A percentile compares a stretch with the other conserved stretches of the same genome.
Conservation (phyloP, 2,888 invertebrate species). For the Branchellion lobata region DNA sequence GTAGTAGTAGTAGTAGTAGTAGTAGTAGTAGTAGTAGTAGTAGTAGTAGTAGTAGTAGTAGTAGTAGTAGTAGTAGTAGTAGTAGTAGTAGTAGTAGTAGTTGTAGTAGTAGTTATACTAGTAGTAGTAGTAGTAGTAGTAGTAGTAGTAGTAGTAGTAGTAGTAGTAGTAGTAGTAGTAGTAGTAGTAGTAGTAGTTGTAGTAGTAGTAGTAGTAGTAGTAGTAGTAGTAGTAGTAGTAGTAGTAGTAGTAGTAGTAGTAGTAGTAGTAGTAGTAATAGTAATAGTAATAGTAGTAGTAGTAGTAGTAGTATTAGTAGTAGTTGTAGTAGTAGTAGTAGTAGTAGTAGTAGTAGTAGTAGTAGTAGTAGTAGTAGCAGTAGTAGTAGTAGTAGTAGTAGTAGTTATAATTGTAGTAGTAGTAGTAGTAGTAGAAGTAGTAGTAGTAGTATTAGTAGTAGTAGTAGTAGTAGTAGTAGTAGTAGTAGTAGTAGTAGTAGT, state of each 20-base stretch:
- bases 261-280: constrained; percentile 32
- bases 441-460: too few species aligned
- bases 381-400: constrained; percentile 12
- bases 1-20: too few species aligned
- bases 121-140: too few species aligned
- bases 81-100: constrained; percentile 34
- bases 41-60: too few species aligned
- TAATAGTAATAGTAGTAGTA: background rate
- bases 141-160: constrained; percentile 28
- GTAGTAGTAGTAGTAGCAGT: constrained; percentile 20
- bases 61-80: constrained; percentile 34
- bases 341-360: constrained; percentile 32
- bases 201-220: constrained; percentile 28
- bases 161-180: constrained; percentile 30
- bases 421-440: constrained; percentile 16
- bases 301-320: too few species aligned
- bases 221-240: constrained; percentile 26
- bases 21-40: too few species aligned
- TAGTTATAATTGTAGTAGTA: constrained; percentile 11
- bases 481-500: constrained; percentile 30
- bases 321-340: too few species aligned
- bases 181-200: constrained; percentile 26
- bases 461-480: too few species aligned
- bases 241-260: constrained; percentile 31
- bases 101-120: too few species aligned